Percentiles rank a stretch among this genome's conserved stretches.
These are phyloP conservation scores for Norana najaformis DNA, from an alignment of 2,888 invertebrate species.

Conservation along the genomic window DNA sequence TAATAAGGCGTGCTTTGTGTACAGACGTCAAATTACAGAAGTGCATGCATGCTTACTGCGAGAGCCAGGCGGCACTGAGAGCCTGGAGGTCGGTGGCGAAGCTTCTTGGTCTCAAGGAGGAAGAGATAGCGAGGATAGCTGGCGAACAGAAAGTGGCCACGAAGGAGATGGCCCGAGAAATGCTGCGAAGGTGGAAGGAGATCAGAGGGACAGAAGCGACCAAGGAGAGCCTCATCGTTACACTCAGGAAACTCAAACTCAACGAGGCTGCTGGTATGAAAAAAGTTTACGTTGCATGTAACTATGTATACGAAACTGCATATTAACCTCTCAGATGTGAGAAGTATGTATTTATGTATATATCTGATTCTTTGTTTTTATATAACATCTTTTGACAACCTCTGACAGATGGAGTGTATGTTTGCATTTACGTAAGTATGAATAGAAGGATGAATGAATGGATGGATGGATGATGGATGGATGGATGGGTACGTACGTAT, in stretches of 20 bases:
- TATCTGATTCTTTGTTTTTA: no score
- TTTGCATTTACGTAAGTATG: no score
- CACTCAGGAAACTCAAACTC: constrained; percentile 28
- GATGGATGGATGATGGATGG: no score
- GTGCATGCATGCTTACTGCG: neutral
- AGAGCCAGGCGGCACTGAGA: constrained; percentile 27
- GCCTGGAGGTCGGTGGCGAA: constrained; percentile 24
- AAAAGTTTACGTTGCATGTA: no score
- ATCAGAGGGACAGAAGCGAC: constrained; percentile 6
- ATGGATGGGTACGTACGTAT: no score
- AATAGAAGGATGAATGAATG: no score
- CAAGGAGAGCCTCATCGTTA: constrained; percentile 20
- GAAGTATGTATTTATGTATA: no score
- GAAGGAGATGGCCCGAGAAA: neutral
- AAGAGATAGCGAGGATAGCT: constrained; percentile 19
- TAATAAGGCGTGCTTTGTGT: no score
- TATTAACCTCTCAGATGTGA: no score
- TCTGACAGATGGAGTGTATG: no score
- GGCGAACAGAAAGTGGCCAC: constrained; percentile 14
- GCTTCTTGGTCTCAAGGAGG: constrained; percentile 18
- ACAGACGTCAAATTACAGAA: neutral
- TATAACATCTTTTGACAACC: no score
- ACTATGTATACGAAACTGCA: no score
- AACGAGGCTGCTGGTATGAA: constrained; percentile 29
- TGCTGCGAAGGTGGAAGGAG: constrained; percentile 25